Evolutionary conservation across 1,140 invertebrate species (phyloP), one percentile per base, ranked within the genome.

Genomic region (Idris sp.): DNA sequence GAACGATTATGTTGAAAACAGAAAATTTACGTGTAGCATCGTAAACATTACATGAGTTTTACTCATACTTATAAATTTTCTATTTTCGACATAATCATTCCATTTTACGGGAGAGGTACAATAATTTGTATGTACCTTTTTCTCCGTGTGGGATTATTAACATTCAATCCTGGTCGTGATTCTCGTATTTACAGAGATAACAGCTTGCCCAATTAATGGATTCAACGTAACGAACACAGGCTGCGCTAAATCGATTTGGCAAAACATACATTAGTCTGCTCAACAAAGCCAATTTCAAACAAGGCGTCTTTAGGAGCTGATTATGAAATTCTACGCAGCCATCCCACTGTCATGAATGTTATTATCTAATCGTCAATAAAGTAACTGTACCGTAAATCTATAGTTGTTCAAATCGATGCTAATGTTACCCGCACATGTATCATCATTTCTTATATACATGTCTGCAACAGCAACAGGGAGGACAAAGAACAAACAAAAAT

Each of bases 321-420:
- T 67, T 61, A 61, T 54, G 48, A 65, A 61, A 68, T 68, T 68
- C 62, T 41, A 62, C 71, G 62, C 56, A 46, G 38, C 36, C 46
- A 49, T 74, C 61, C 40, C 54, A 40, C 71, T 62, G 71, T 75
- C 58, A 64, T 62, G 43, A 65, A 59, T 68, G 73, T 59, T 59
- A 64, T 75, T 75, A 69, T 58, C 58, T 75, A 69, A 69, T 75
- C 73, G 53, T 65, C 58, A 64, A 69, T 69, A 68, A 49, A 49
- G 38, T 58, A 69, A 75, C 64, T 67, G 64, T 75, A 69, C 73
- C 64, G 36, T 75, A 33, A 64, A 69, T 59, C 43, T 69, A 75
- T 51, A 44, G 43, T 62, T 68, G 62, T 56, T 53, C 56, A 56
- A 48, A 40, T 46, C 16, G 26, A 10, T 54, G 53, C 38, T 51